A percentile compares a stretch with the other conserved stretches of the same genome.
Conservation (phyloP, 2,888 invertebrate genomes). For the Caprella mutica region DNA sequence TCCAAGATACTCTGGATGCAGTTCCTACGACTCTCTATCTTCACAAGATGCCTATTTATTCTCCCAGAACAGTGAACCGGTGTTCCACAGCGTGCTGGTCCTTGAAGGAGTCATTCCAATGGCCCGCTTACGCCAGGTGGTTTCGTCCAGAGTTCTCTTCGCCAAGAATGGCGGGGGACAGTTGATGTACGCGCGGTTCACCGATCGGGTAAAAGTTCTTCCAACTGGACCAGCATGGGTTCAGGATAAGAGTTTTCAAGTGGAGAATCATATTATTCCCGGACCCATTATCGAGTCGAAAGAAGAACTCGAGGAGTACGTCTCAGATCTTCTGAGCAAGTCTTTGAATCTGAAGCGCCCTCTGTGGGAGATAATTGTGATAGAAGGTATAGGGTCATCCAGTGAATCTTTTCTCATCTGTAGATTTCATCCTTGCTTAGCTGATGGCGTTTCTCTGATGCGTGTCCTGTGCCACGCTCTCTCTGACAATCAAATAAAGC, state of each 20-base stretch:
- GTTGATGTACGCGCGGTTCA: conserved; percentile 40
- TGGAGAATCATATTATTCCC: conserved; percentile 45
- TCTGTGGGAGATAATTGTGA: conserved; percentile 47
- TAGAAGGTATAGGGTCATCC: conserved; percentile 42
- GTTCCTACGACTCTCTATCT: conserved; percentile 31
- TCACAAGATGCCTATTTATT: conserved; percentile 45
- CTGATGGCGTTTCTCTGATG: conserved; percentile 47
- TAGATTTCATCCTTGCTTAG: conserved; percentile 46
- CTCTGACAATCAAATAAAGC: conserved; percentile 39
- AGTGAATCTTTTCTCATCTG: conserved; percentile 43
- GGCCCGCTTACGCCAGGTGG: conserved; percentile 42
- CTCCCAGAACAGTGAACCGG: conserved; percentile 38
- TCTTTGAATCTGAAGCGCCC: conserved; percentile 43
- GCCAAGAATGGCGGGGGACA: conserved; percentile 35
- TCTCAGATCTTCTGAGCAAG: conserved; percentile 42
- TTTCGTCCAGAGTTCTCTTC: conserved; percentile 42
- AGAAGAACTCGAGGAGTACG: conserved; percentile 39
- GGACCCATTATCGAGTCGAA: conserved; percentile 39
- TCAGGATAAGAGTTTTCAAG: conserved; percentile 43
- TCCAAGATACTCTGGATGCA: conserved; percentile 35
- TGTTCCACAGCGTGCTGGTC: conserved; percentile 45
- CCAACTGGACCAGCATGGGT: conserved; percentile 45
- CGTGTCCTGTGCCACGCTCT: conserved; percentile 38
- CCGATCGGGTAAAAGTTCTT: conserved; percentile 41
- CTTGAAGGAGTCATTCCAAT: conserved; percentile 45